Conservation (phyloP, 2,797 vertebrate species). For the Crocodylus rhombifer region DNA sequence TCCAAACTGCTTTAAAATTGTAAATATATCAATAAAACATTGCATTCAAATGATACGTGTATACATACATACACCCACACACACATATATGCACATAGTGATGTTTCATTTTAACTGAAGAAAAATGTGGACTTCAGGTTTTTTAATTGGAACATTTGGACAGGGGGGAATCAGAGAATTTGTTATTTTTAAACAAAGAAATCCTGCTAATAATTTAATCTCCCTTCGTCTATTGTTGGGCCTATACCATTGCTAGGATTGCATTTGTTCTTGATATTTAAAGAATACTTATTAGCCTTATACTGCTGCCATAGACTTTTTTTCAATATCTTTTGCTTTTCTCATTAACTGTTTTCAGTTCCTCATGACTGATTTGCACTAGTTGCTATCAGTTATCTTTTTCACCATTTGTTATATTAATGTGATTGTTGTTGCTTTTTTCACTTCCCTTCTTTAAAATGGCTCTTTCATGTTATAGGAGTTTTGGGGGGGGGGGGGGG, state of each 20-base stretch:
- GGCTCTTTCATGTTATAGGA: background rate
- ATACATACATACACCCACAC: too few relatives aligned
- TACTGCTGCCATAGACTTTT: background rate
- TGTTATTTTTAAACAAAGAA: too few relatives aligned
- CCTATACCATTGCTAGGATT: background rate
- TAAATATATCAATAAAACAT: too few relatives aligned
- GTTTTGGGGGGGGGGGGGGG: conserved; percentile 10
- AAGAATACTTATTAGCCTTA: conserved; percentile 1
- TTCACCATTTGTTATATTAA: background rate
- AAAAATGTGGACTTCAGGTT: too few relatives aligned
- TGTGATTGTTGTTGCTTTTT: background rate
- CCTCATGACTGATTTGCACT: background rate
- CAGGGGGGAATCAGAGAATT: too few relatives aligned
- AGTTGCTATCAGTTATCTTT: background rate
- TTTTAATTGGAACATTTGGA: too few relatives aligned
- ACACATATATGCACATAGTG: too few relatives aligned
- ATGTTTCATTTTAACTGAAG: too few relatives aligned
- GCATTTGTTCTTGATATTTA: background rate
- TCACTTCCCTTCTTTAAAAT: background rate
- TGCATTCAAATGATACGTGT: too few relatives aligned
- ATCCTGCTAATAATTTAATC: background rate
- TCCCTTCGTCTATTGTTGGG: background rate
- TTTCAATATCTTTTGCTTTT: background rate
- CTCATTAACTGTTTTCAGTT: background rate
- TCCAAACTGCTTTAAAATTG: too few relatives aligned